Evolutionary conservation across 2,888 invertebrate genomes (phyloP).

Genomic region (Blera fallax): DNA sequence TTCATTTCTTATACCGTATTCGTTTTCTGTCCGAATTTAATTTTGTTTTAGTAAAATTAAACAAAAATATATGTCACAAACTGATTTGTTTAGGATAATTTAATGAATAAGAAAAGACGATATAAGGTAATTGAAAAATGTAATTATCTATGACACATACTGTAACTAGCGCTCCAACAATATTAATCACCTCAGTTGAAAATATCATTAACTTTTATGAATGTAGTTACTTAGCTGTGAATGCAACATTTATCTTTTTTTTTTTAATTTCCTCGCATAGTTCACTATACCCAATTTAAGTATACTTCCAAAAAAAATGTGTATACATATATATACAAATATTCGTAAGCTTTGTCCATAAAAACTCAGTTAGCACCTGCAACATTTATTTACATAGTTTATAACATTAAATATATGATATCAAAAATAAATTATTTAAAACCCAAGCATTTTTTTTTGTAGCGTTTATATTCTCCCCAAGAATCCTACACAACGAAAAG

Average conservation of each 20-base stretch:
- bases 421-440: slow-evolving; percentile 15
- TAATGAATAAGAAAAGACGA: slow-evolving; percentile 45
- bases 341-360: slow-evolving; percentile 61
- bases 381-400: slow-evolving; percentile 45
- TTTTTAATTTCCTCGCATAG: slow-evolving; percentile 59
- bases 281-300: slow-evolving; percentile 25
- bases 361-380: slow-evolving; percentile 59
- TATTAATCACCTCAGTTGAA: slow-evolving; percentile 46
- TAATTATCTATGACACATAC: slow-evolving; percentile 45
- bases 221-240: slow-evolving; percentile 65
- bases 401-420: slow-evolving; percentile 35
- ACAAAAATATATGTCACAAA: slow-evolving; percentile 28
- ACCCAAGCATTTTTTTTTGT: slow-evolving; percentile 45
- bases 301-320: slow-evolving; percentile 27
- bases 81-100: slow-evolving; percentile 57
- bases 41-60: slow-evolving; percentile 4
- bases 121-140: slow-evolving; percentile 62
- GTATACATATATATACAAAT: slow-evolving; percentile 4
- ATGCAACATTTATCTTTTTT: slow-evolving; percentile 47
- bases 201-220: slow-evolving; percentile 35
- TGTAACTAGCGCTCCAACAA: slow-evolving; percentile 44
- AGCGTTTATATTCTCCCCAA: slow-evolving; percentile 60
- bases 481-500: slow-evolving; percentile 63
- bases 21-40: slow-evolving; percentile 33
- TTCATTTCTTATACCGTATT: slow-evolving; percentile 26